phyloP scores from a whole-genome alignment of 2,113 vertebrate genomes.

The Oryzias woworae region DNA sequence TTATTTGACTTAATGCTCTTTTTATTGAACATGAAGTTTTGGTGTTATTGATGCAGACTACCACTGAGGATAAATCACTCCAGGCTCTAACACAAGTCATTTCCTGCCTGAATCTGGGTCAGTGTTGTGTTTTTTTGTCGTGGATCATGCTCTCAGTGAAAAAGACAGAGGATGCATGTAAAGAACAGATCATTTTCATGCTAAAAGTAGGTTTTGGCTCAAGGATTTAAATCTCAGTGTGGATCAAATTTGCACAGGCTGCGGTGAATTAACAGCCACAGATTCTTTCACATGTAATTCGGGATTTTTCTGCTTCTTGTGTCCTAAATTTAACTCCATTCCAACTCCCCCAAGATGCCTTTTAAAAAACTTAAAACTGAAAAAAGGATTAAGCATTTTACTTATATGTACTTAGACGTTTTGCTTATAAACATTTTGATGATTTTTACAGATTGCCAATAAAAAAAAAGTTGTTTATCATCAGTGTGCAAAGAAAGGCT shows the following conservation, averaged over 20 bases:
- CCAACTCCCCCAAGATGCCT: conserved; percentile 16
- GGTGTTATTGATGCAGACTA: conserved; percentile 29
- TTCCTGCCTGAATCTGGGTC: conserved; percentile 53
- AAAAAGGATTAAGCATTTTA: background rate
- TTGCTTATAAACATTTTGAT: background rate
- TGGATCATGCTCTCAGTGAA: background rate
- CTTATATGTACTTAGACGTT: conserved; percentile 5
- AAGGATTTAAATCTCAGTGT: background rate
- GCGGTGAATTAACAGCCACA: background rate
- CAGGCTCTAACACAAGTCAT: conserved; percentile 23
- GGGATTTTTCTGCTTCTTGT: conserved; percentile 19
- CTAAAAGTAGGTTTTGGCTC: background rate
- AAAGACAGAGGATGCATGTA: background rate
- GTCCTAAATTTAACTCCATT: background rate
- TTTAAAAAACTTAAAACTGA: conserved; percentile 27
- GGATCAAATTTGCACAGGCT: background rate
- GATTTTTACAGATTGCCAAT: too few species aligned
- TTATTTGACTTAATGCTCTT: conserved; percentile 62
- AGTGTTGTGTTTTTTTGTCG: background rate
- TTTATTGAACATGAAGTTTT: conserved; percentile 59
- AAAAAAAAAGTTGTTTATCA: too few species aligned
- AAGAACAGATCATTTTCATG: background rate
- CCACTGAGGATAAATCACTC: background rate
- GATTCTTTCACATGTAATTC: conserved; percentile 12
- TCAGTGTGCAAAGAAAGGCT: too few species aligned